phyloP scores from a whole-genome alignment of 1,140 invertebrate species.

The Magallana angulata region DNA sequence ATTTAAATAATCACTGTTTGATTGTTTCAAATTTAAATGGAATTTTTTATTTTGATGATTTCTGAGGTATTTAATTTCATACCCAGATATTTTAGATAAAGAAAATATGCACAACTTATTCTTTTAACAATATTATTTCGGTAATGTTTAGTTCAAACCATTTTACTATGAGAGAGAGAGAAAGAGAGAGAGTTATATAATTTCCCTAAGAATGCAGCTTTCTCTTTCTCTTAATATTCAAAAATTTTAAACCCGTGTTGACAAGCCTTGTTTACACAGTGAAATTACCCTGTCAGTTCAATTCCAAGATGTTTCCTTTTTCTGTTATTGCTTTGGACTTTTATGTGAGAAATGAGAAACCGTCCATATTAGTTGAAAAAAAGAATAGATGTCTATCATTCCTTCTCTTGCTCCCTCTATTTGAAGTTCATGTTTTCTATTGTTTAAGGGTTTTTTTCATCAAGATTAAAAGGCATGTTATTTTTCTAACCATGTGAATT shows the following conservation, averaged over 20 bases:
- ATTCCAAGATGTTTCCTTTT: neutral
- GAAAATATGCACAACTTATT: no score
- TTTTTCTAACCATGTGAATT: neutral
- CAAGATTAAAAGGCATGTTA: no score
- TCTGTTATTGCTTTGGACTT: neutral
- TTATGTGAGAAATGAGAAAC: constrained; percentile 24
- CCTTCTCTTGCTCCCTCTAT: neutral
- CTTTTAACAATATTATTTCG: no score
- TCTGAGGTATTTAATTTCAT: no score
- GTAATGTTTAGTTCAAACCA: no score
- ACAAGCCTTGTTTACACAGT: constrained; percentile 1
- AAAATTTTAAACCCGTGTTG: neutral
- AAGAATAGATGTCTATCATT: neutral
- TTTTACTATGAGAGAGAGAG: neutral
- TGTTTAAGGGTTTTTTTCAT: no score
- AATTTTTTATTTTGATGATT: no score
- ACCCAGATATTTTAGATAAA: no score
- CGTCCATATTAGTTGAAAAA: neutral
- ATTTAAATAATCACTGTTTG: no score
- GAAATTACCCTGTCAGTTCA: neutral
- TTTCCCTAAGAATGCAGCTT: neutral
- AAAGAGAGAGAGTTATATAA: neutral
- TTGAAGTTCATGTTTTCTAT: neutral
- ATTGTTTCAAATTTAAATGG: no score
- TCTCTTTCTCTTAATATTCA: no score